A percentile compares a stretch with the other conserved stretches of the same genome.
Conservation (phyloP, 2,888 invertebrate species). For the Drosophila anceps region DNA sequence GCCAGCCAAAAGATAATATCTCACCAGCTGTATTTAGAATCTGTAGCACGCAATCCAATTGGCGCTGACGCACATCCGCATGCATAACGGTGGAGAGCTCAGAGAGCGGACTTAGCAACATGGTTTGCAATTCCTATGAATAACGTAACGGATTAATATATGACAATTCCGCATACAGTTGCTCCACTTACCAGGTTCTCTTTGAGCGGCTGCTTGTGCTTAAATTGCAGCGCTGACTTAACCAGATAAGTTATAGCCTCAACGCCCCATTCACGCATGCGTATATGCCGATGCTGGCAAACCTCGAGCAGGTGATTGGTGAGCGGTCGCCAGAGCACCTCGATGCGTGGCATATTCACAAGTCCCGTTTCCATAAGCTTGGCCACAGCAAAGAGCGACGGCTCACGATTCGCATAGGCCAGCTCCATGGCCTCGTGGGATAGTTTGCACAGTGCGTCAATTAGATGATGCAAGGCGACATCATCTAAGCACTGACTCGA, state of each 20-base stretch:
- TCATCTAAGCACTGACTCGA: slow-evolving; percentile 97
- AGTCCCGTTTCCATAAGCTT: slow-evolving; percentile 99
- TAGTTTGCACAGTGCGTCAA: slow-evolving; percentile 97
- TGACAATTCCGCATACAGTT: background rate
- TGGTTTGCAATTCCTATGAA: slow-evolving; percentile 90
- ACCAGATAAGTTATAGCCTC: slow-evolving; percentile 98
- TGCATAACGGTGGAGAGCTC: slow-evolving; percentile 95
- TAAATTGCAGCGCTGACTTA: slow-evolving; percentile 94
- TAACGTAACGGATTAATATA: background rate
- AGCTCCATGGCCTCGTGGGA: slow-evolving; percentile 99
- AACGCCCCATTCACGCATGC: slow-evolving; percentile 99
- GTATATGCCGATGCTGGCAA: slow-evolving; percentile 96
- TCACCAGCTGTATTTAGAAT: slow-evolving; percentile 97
- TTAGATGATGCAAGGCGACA: slow-evolving; percentile 96
- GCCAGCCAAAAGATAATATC: slow-evolving; percentile 97
- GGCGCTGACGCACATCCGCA: slow-evolving; percentile 96
- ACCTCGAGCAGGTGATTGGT: slow-evolving; percentile 98
- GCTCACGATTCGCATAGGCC: slow-evolving; percentile 97
- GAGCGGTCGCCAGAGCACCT: slow-evolving; percentile 97
- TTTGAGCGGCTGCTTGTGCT: slow-evolving; percentile 92
- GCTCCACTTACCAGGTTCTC: slow-evolving; percentile 90
- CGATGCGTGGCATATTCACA: slow-evolving; percentile 96
- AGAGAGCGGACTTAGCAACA: slow-evolving; percentile 95
- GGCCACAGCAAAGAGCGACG: slow-evolving; percentile 98
- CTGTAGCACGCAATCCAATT: slow-evolving; percentile 96